Evolutionary conservation across 2,113 vertebrate genomes (phyloP), one percentile per base, ranked within the genome.

Genomic region (Sapajus apella): DNA sequence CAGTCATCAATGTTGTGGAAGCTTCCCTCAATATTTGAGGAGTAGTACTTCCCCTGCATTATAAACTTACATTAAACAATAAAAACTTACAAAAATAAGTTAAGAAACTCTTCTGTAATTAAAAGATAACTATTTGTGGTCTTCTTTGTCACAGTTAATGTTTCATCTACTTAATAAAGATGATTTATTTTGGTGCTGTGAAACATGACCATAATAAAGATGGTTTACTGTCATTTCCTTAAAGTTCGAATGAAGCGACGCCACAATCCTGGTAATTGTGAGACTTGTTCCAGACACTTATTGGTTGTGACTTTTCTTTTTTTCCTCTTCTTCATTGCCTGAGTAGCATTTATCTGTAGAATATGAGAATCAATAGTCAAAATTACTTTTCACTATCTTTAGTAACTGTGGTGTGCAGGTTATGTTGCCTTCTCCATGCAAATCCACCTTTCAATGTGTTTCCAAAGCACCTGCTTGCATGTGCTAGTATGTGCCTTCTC

Each of bases 261-360:
- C 98, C 98, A 98, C 70, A 92, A 25, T 73, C 73, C 47, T 68
- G 10, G 11, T 83, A 98, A 91, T 6, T 73, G 23, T 35, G n/a
- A 76, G 20, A 72, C 50, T 73, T 87, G 64, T 47, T 89, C 7
- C 64, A 7, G 56, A 73, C 98, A 98, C 27, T 61, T 50, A 13
- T 9, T 82, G 81, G 14, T 32, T 72, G 25, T 45, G 27, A 47
- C 14, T 83, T 92, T 45, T 96, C 72, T 83, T 93, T 80, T 75
- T 40, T 47, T 91, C 64, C 43, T 84, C 30, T 66, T 79, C 83
- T 77, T 81, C 64, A 35, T 52, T 93, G 76, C 23, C 73, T 87
- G 84, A 18, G 55, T 43, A 37, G 55, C 92, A 91, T 91, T 94
- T 89, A 50, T 87, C 97, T 98, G 87, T 72, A 25, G 90, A 96